Evolutionary conservation across 2,888 invertebrate species (phyloP).

Genomic region (Dynastes hyllus): DNA sequence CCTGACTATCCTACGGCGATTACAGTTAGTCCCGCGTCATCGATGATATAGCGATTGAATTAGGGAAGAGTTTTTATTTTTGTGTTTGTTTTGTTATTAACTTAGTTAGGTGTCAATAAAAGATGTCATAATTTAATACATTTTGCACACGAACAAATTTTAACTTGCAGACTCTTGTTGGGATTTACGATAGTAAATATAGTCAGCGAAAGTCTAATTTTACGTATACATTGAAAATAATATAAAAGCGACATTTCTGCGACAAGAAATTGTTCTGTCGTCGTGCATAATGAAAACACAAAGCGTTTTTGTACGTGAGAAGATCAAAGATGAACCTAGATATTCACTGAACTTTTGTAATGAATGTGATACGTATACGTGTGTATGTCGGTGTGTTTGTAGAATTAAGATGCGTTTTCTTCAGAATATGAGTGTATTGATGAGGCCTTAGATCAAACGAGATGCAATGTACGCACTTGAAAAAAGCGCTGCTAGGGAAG

Average conservation of each 20-base stretch:
- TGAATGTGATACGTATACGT: conserved; percentile 12
- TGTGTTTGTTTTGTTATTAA: too few relatives aligned
- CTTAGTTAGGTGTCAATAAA: too few relatives aligned
- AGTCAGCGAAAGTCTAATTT: too few relatives aligned
- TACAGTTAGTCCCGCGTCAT: background rate
- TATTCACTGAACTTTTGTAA: conserved; percentile 38
- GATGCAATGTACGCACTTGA: background rate
- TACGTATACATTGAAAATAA: background rate
- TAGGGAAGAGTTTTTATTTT: too few relatives aligned
- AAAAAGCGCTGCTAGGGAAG: background rate
- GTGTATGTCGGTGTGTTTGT: background rate
- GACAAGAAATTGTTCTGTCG: conserved; percentile 4
- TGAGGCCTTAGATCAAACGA: conserved; percentile 26
- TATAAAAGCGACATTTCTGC: background rate
- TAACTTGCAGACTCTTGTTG: too few relatives aligned
- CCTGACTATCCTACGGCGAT: background rate
- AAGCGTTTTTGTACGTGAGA: conserved; percentile 26
- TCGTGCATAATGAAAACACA: conserved; percentile 18
- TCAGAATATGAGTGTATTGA: conserved; percentile 6
- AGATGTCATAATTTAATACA: too few relatives aligned
- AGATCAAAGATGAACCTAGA: conserved; percentile 37
- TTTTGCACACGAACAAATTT: too few relatives aligned
- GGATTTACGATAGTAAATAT: too few relatives aligned
- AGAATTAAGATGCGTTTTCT: background rate
- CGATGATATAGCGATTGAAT: too few relatives aligned